Percentiles rank a stretch among this genome's conserved stretches.
Conservation (phyloP, 2,797 vertebrate species). For the Allobates femoralis region DNA sequence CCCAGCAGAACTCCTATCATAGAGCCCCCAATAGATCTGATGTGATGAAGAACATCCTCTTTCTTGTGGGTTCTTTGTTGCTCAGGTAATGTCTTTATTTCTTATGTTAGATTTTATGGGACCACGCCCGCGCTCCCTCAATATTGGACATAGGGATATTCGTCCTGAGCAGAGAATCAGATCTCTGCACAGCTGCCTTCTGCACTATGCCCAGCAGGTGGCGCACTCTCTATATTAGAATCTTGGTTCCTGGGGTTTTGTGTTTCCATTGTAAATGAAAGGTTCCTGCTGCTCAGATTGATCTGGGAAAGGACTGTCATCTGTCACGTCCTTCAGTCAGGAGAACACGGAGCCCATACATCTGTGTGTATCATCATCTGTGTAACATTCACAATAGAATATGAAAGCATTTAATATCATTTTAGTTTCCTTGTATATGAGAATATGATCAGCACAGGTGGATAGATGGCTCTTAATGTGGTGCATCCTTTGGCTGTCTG, state of each 20-base stretch:
- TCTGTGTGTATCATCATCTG: background rate
- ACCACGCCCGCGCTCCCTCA: no score
- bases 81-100: no score
- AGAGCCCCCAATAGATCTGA: no score
- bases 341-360: background rate
- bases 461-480: no score
- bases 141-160: no score
- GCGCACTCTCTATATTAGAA: background rate
- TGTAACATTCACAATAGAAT: background rate
- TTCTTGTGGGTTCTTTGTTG: no score
- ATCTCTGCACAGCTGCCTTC: background rate
- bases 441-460: background rate
- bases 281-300: background rate
- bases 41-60: no score
- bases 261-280: background rate
- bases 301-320: background rate
- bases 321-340: background rate
- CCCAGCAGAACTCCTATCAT: no score
- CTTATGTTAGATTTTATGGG: no score
- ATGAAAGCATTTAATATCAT: no score
- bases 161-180: no score
- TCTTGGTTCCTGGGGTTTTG: background rate
- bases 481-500: no score
- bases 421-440: background rate
- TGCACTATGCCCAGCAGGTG: constrained; percentile 24